Evolutionary conservation across 2,797 vertebrate genomes (phyloP).

Genomic region (Psittacula derbiana): DNA sequence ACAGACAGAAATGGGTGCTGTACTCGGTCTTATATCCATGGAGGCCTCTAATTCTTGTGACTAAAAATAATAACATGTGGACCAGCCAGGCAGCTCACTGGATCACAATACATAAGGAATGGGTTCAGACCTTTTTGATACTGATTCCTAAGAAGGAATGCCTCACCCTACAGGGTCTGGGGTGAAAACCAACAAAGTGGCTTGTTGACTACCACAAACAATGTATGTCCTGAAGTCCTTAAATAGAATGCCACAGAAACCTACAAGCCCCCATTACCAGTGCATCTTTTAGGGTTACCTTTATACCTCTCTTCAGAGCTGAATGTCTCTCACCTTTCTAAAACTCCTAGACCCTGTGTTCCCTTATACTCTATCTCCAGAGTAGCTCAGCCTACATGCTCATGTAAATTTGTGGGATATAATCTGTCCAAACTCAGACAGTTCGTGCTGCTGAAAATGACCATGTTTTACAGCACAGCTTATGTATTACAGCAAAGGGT

Average conservation of each 20-base stretch:
- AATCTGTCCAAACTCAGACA: not conserved
- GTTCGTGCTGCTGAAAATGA: not conserved
- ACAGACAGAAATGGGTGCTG: not conserved
- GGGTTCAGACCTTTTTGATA: not conserved
- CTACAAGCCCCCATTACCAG: not conserved
- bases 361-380: not conserved
- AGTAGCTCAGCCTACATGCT: not conserved
- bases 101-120: not conserved
- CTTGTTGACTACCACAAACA: not conserved
- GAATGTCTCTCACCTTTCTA: not conserved
- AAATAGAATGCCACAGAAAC: not conserved
- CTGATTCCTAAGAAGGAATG: not conserved
- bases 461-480: not conserved
- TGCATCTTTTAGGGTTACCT: not conserved
- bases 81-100: not conserved
- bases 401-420: not conserved
- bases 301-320: not conserved
- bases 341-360: not conserved
- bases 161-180: not conserved
- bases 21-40: not conserved
- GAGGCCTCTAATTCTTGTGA: not conserved
- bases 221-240: not conserved
- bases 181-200: not conserved
- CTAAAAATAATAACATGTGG: not conserved
- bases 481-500: not conserved